phyloP scores from a whole-genome alignment of 2,113 vertebrate genomes.

The Hucho hucho region DNA sequence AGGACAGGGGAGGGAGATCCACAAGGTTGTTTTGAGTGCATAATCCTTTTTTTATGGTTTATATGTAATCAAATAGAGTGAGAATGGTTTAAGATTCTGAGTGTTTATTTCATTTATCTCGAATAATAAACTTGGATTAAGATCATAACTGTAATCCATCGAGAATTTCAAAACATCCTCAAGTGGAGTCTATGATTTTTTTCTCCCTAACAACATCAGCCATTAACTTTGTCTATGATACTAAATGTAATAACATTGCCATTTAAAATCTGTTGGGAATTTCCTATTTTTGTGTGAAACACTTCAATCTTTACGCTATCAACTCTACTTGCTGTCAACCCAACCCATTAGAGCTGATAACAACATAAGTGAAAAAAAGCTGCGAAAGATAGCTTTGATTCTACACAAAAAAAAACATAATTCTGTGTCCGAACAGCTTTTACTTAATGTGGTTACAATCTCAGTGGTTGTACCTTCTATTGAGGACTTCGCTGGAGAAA shows the following conservation, averaged over 20 bases:
- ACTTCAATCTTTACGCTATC: neutral
- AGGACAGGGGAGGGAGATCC: neutral
- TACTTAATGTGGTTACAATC: neutral
- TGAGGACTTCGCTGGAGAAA: neutral
- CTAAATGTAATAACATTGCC: no score
- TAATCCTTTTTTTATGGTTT: conserved; percentile 2
- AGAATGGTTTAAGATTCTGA: neutral
- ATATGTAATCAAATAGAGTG: neutral
- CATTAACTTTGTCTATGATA: neutral
- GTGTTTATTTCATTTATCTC: neutral
- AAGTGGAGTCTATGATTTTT: neutral
- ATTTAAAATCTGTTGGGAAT: neutral
- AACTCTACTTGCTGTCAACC: neutral
- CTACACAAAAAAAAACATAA: neutral
- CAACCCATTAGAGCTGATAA: neutral
- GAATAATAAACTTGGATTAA: neutral
- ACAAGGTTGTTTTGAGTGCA: neutral
- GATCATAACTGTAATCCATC: neutral
- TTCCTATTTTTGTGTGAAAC: neutral
- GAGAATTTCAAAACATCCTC: neutral
- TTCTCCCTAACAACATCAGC: neutral
- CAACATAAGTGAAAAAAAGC: no score
- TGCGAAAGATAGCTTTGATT: neutral
- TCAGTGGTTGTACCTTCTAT: neutral
- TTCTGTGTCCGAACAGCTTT: neutral